Base-by-base conservation (phyloP, 2,888 invertebrate species). In the Oscheius sp. region DNA sequence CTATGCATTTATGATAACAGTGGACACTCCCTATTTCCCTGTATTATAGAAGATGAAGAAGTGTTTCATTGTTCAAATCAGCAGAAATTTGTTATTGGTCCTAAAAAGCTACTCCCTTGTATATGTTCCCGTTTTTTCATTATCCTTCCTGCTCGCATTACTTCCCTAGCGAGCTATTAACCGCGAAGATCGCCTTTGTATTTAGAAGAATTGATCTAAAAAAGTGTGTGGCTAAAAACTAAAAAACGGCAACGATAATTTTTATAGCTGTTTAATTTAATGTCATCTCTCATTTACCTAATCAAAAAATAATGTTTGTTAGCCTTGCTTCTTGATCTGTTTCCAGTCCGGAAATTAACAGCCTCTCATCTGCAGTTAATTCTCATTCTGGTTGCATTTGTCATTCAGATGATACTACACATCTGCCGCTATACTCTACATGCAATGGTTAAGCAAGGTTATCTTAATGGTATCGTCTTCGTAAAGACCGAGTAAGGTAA, bases 1-100 rank as follows among this genome's bases (percentile, higher is more conserved):
- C 41, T 44, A 59, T 59, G 59, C 59, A 59, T 59, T 59, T 59
- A 30, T 41, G 59, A 59, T 44, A 44, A 44, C 59, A 26, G 24
- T 9, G 14, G 14, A 20, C 33, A 20, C 24, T 26, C 26, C 24
- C 17, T 44, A 59, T 59, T 59, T 41, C 59, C 44, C 44, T n/a
- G 59, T 41, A 59, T 59, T 59, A 38, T 41, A 59, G 41, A 28
- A 59, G 59, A 24, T 41, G 26, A 51, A 22, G 54, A n/a, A n/a
- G 24, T 14, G 47, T 22, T 14, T 36, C 14, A 14, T 36, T 36
- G 36, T 36, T 36, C 36, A 47, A n/a, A n/a, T n/a, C n/a, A n/a
- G n/a, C n/a, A n/a, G n/a, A n/a, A n/a, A n/a, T n/a, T n/a, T n/a
- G n/a, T n/a, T n/a, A n/a, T n/a, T n/a, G n/a, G n/a, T n/a, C n/a